Evolutionary conservation across 2,113 vertebrate genomes (phyloP).

Genomic region (Onychostruthus taczanowskii): DNA sequence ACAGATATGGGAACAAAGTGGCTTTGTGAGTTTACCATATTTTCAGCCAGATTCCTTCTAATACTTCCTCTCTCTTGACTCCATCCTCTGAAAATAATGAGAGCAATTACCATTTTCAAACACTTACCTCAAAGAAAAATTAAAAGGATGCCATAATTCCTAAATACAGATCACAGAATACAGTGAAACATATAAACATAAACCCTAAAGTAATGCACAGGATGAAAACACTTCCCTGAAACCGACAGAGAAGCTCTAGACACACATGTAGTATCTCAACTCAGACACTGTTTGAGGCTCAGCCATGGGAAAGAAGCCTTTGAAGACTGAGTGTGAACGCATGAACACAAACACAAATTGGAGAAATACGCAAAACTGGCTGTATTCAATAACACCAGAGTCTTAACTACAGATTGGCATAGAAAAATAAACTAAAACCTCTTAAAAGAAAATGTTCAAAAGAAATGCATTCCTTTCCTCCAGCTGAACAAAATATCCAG

Average conservation of each 20-base stretch:
- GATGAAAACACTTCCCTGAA: background rate
- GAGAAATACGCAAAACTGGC: background rate
- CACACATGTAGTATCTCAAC: background rate
- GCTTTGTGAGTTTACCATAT: background rate
- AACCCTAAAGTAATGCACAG: background rate
- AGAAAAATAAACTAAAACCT: conserved; percentile 40
- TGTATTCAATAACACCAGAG: background rate
- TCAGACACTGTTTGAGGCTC: background rate
- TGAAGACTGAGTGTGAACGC: background rate
- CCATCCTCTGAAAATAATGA: background rate
- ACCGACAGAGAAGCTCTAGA: background rate
- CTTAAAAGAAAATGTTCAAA: background rate
- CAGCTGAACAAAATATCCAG: background rate
- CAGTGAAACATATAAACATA: background rate
- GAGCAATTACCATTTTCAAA: background rate
- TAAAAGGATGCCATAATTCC: background rate
- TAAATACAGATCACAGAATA: background rate
- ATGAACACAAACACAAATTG: background rate
- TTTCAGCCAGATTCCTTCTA: background rate
- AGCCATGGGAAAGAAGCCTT: background rate
- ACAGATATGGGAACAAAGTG: background rate
- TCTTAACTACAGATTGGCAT: background rate
- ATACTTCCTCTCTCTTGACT: background rate
- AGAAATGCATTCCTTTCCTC: background rate
- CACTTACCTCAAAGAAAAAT: background rate